Evolutionary conservation across 1,140 invertebrate species (phyloP).

Genomic region (Oedothorax gibbosus): DNA sequence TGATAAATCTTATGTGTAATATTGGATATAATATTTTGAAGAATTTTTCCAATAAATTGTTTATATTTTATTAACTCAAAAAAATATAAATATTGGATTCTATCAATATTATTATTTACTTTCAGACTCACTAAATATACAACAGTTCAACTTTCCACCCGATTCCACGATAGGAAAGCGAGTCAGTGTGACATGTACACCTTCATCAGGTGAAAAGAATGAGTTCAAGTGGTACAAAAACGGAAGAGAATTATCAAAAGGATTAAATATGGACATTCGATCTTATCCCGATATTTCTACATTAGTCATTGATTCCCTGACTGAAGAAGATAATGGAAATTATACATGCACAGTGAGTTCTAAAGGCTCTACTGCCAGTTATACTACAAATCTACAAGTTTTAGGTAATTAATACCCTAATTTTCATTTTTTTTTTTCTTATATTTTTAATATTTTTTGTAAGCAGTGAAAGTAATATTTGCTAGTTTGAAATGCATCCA

Average conservation of each 20-base stretch:
- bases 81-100: too few relatives aligned
- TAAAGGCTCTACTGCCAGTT: slow-evolving; percentile 62
- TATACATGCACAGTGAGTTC: slow-evolving; percentile 69
- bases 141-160: slow-evolving; percentile 44
- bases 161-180: slow-evolving; percentile 27
- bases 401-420: slow-evolving; percentile 56
- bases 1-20: too few relatives aligned
- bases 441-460: too few relatives aligned
- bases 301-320: slow-evolving; percentile 26
- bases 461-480: too few relatives aligned
- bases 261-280: slow-evolving; percentile 9
- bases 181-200: slow-evolving; percentile 29
- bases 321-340: slow-evolving; percentile 64
- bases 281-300: slow-evolving; percentile 33
- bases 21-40: too few relatives aligned
- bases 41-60: too few relatives aligned
- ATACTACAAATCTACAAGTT: slow-evolving; percentile 46
- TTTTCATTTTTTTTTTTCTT: not conserved
- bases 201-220: slow-evolving; percentile 5
- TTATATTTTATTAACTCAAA: too few relatives aligned
- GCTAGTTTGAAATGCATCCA: too few relatives aligned
- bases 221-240: slow-evolving; percentile 52
- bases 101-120: not conserved
- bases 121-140: slow-evolving; percentile 36
- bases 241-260: slow-evolving; percentile 1